Base-by-base conservation (phyloP, 2,888 invertebrate genomes). In the Hydrotaea diabolus region DNA sequence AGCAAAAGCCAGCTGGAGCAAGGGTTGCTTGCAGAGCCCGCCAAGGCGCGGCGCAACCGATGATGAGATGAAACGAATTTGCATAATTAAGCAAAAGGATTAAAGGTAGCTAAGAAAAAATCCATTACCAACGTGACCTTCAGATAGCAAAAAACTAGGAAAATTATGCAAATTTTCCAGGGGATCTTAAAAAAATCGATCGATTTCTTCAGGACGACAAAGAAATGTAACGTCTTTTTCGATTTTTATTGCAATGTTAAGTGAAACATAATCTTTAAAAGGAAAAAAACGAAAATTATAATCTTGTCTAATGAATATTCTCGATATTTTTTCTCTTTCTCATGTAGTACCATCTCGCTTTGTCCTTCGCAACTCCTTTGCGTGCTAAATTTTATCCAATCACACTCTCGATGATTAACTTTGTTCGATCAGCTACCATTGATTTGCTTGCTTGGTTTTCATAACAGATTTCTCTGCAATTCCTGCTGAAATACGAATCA, bases 71-170 rank as follows among this genome's bases (percentile, higher is more conserved):
- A 69, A 83, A 77, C 39, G 77, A 77, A 83, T 84, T 84, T 80
- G 71, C 80, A 84, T 84, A 84, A 84, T 75, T 77, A 71, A 77
- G 80, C 80, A 71, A 75, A 79, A 76, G 76, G 79, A 49, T 76
- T 73, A 55, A 57, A 26, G 49, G 57, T 17, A 77, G 31, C 5
- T 8, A 62, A 77, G 55, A 59, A 23, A 49, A 71, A 15, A 76
- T 36, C 46, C 71, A 80, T 79, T 55, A 31, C 1, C 19, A 39
- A 39, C 19, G 26, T 71, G 71, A 71, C 49, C 53, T 72, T 72
- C 23, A 69, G 23, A 21, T 43, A 43, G 17, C 36, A 55, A 17
- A 43, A 36, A 31, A 53, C 17, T 4, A 53, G 21, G 53, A 8
- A 72, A 72, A 73, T 73, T 73, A 73, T 73, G 72, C 72, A 73